Conservation (phyloP, 2,113 vertebrate species). For the Elephantulus edwardii region DNA sequence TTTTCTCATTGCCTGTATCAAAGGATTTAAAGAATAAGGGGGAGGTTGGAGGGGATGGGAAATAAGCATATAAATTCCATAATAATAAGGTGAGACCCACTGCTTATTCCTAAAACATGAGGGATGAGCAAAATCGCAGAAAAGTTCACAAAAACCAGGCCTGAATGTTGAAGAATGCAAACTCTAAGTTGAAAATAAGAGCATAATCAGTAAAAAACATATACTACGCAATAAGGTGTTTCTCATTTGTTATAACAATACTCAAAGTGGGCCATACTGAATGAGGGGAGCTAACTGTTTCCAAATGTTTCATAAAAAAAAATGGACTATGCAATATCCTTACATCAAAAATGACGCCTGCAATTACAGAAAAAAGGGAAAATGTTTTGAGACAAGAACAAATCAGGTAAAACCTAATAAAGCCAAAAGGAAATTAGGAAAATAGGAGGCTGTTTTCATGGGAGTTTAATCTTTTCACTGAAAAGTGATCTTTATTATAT, state of each 20-base stretch:
- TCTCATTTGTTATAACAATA: slow-evolving; percentile 72
- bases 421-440: slow-evolving; percentile 84
- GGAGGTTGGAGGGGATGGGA: not conserved
- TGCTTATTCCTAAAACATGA: slow-evolving; percentile 55
- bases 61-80: slow-evolving; percentile 36
- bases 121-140: slow-evolving; percentile 19
- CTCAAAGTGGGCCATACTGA: slow-evolving; percentile 4
- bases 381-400: slow-evolving; percentile 82
- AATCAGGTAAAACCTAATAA: slow-evolving; percentile 85
- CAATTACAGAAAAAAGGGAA: slow-evolving; percentile 69
- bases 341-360: slow-evolving; percentile 67
- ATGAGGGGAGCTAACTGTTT: slow-evolving; percentile 65
- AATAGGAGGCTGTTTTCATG: slow-evolving; percentile 79
- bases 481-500: slow-evolving; percentile 63
- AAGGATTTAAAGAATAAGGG: slow-evolving; percentile 8
- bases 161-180: slow-evolving; percentile 43
- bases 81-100: slow-evolving; percentile 19
- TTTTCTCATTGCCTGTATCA: not conserved
- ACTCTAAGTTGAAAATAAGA: slow-evolving; percentile 56
- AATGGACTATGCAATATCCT: slow-evolving; percentile 60
- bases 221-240: slow-evolving; percentile 66
- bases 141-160: slow-evolving; percentile 55
- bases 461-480: slow-evolving; percentile 68
- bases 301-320: slow-evolving; percentile 70
- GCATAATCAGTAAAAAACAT: slow-evolving; percentile 52